Evolutionary conservation across 2,113 vertebrate species (phyloP), one percentile per base, ranked within the genome.

Genomic region (Mystacornis crossleyi): DNA sequence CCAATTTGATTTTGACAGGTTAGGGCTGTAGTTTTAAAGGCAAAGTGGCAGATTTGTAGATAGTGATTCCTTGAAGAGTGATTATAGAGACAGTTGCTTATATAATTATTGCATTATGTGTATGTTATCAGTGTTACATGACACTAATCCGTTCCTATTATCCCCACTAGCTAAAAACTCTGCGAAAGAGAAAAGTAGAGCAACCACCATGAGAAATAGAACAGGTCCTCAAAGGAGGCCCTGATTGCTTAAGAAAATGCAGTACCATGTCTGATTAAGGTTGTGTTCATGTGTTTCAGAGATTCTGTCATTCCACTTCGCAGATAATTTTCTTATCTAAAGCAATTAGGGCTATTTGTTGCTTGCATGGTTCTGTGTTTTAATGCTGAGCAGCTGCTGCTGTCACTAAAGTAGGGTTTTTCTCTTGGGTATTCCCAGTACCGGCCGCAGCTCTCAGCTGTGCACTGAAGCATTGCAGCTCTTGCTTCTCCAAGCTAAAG

Each of bases 1-100:
- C 51, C 75, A 71, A 53, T 95, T 71, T 61, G 69, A 81, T 94
- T 94, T 94, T 95, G 92, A 78, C 77, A 71, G 50, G 78, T 72
- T 74, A 62, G 23, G 48, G 48, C 67, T 93, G 90, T 90, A 81
- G 55, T 89, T 86, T 38, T 78, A 89, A 93, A 97, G 75, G 72
- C 51, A 26, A 75, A 92, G 54, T 92, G 83, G 36, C 87, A 97
- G 95, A 94, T 93, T 89, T 81, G 38, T 89, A 90, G 91, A 60
- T 90, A 86, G 80, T 20, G 67, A 47, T 74, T 91, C 74, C 82
- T 62, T 72, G 53, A 85, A 95, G 85, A 92, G 50, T 48, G 67
- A 88, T 93, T 93, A 74, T 21, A 38, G 89, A 88, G 84, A 88
- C 61, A 90, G 61, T 89, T 88, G 40, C 77, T 90, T 90, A 78